Evolutionary conservation across 2,888 invertebrate genomes (phyloP).

Genomic region (Arctia plantaginis): DNA sequence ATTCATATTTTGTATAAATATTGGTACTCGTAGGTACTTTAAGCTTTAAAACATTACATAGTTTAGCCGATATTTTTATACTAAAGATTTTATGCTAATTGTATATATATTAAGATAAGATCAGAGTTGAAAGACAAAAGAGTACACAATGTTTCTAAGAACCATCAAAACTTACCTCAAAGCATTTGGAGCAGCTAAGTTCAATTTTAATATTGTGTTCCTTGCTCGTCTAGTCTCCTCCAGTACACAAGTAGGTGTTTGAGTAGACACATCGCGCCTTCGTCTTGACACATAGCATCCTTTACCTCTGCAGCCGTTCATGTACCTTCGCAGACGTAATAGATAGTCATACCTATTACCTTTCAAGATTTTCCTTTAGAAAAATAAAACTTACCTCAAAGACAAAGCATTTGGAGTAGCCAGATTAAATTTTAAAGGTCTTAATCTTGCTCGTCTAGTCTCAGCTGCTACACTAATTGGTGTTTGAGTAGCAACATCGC

Average conservation of each 20-base stretch:
- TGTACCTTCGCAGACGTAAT: slow-evolving; percentile 24
- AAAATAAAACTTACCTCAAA: slow-evolving; percentile 63
- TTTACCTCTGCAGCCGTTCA: slow-evolving; percentile 18
- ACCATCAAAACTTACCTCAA: slow-evolving; percentile 64
- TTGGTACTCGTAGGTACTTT: neutral
- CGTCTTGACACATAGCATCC: slow-evolving; percentile 60
- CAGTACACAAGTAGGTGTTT: slow-evolving; percentile 90
- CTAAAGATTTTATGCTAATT: neutral
- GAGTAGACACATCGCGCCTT: slow-evolving; percentile 89
- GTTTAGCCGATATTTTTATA: neutral
- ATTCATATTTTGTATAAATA: neutral
- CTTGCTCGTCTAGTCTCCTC: slow-evolving; percentile 87
- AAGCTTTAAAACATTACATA: neutral
- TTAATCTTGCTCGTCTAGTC: slow-evolving; percentile 80
- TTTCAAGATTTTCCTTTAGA: slow-evolving; percentile 1
- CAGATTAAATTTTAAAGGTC: slow-evolving; percentile 73
- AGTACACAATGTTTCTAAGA: neutral
- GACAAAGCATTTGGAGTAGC: slow-evolving; percentile 77
- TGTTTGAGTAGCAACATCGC: slow-evolving; percentile 91
- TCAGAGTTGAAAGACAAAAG: neutral
- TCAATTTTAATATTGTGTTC: slow-evolving; percentile 73
- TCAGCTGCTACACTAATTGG: slow-evolving; percentile 91
- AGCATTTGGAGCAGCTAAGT: slow-evolving; percentile 74
- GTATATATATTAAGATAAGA: neutral
- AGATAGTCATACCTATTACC: slow-evolving; percentile 21